Base-by-base conservation (phyloP, 2,113 vertebrate genomes). In the Halichoerus grypus region DNA sequence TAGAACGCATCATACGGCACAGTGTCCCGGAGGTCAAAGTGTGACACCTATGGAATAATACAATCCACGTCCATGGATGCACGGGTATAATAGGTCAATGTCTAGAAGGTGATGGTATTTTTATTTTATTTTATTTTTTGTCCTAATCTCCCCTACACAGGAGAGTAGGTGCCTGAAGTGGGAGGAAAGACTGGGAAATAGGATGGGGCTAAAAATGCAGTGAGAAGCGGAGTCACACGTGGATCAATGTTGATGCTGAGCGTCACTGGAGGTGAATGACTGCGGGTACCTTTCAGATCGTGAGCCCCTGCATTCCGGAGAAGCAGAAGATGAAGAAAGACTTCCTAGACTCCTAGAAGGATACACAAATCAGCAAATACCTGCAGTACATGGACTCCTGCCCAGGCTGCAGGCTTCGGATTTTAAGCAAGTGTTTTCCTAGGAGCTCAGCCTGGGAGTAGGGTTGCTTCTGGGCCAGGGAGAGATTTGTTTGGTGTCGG, bases 401-500 rank as follows among this genome's bases (percentile, higher is more conserved):
- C 5, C 3, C 28, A 22, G n/a, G n/a, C 21, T 91, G 15, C 24
- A 0, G 39, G 42, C 18, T 46, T 88, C 61, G 24, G 76, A 19
- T 28, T 86, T 83, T 79, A 31, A 91, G 46, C 14, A 90, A 79
- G 51, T 63, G 24, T 55, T 88, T 91, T 81, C 63, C 59, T 39
- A 36, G 51, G 33, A 10, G 26, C n/a, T 92, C 85, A 42, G 88
- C 46, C 33, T 74, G 46, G 51, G 26, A 14, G 5, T 18, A 1
- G 42, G 19, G 53, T 10, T 86, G 39, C 24, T 57, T 88, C 79
- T 51, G 55, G 53, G 74, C n/a, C 15, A 33, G 33, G 51, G 46
- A n/a, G 16, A 72, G 61, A 67, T 93, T 93, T 97, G 95, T 97
- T 92, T 96, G 96, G 69, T 95, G 42, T 93, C 86, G n/a, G 67